These are phyloP conservation scores for Papilio xuthus DNA, from an alignment of 1,140 invertebrate genomes.

Conservation along the genomic window DNA sequence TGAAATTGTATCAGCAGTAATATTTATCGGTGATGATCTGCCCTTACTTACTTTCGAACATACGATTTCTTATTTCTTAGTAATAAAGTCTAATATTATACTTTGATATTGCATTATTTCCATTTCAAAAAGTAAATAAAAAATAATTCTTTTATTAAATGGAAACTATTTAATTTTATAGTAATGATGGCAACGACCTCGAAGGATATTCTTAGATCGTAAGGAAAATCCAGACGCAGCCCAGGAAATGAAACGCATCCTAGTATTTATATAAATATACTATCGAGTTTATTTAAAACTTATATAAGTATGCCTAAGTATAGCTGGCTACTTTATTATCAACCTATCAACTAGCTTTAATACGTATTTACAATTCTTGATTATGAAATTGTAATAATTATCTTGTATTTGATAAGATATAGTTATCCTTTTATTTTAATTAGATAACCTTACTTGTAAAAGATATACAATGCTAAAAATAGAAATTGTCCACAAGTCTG, in stretches of 20 bases:
- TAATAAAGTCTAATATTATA: neutral
- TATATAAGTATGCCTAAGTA: neutral
- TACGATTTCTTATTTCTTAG: neutral
- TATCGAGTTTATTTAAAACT: neutral
- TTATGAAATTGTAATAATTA: neutral
- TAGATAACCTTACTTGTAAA: neutral
- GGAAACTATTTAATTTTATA: constrained; percentile 19
- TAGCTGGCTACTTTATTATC: neutral
- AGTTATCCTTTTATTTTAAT: neutral
- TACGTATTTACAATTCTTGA: no score
- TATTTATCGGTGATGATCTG: no score
- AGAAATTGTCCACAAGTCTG: neutral
- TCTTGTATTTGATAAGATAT: constrained; percentile 6
- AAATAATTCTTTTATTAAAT: neutral
- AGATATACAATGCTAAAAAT: neutral
- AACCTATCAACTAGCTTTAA: neutral
- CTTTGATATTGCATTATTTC: neutral
- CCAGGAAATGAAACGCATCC: constrained; percentile 9
- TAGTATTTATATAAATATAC: constrained; percentile 4
- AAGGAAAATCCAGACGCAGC: constrained; percentile 17
- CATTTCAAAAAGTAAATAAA: neutral
- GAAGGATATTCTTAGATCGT: constrained; percentile 14
- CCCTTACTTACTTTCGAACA: no score
- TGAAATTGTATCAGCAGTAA: neutral
- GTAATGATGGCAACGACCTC: constrained; percentile 19